Base-by-base conservation (phyloP, 2,888 invertebrate genomes). In the Iphiclides podalirius region DNA sequence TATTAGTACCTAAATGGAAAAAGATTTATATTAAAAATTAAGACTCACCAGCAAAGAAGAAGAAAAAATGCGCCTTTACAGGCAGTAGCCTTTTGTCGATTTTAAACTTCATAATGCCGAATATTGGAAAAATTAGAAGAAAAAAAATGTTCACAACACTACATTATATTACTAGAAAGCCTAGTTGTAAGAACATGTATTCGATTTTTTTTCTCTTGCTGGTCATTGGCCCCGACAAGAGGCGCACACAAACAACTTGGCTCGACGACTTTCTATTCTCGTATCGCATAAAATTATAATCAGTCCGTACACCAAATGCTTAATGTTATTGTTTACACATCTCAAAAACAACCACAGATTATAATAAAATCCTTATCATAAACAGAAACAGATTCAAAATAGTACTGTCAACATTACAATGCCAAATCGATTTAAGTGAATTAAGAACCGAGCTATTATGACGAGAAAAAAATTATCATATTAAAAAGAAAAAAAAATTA, bases 11-110 rank as follows among this genome's bases (percentile, higher is more conserved):
- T n/a, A n/a, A n/a, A n/a, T n/a, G n/a, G n/a, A n/a, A n/a, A n/a
- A n/a, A n/a, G n/a, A n/a, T n/a, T n/a, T n/a, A n/a, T n/a, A n/a
- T n/a, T n/a, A n/a, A n/a, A n/a, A 20, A 20, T 20, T 4, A 20
- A 20, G 6, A 86, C 91, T 92, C 84, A 95, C 96, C 94, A 59
- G 94, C 95, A 91, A 96, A 94, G 64, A 96, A 95, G 72, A 95
- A 94, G 81, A 97, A 96, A 71, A 93, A 97, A 72, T 96, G 96
- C 0, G 93, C 93, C 90, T 97, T 97, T 41, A 97, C 90, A 8
- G 96, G 96, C 76, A 96, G 65, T 42, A 96, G 88, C 35, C 87
- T 88, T 59, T 69, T 89, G 73, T 96, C 93, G 44, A 96, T 90
- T 74, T 91, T 91, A 61, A 91, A 66, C 80, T 90, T 91, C 84